Evolutionary conservation across 2,888 invertebrate species (phyloP), one percentile per base, ranked within the genome.

Genomic region (Lycaena phlaeas): DNA sequence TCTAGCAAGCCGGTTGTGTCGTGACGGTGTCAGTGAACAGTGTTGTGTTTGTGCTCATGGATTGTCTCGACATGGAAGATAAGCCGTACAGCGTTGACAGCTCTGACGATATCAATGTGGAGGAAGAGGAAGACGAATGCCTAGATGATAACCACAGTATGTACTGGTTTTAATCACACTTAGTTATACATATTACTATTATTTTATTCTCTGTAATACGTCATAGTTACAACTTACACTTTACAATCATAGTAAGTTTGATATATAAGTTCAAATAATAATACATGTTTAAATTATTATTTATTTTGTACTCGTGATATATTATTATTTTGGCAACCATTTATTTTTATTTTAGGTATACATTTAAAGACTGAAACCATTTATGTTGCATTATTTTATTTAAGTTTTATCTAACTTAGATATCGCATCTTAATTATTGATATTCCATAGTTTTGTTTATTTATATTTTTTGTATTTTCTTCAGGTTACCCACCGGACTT

Each of bases 401-500:
- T n/a, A n/a, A n/a, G n/a, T n/a, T n/a, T n/a, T n/a, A n/a, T n/a
- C n/a, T n/a, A n/a, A n/a, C n/a, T n/a, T n/a, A n/a, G n/a, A n/a
- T n/a, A n/a, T 18, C 40, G 38, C 14, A 27, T 30, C 44, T 36
- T 36, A n/a, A 30, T 29, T 36, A 15, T 37, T 10, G 10, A 4
- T 15, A 11, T n/a, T 44, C 27, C 49, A 46, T 26, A 7, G n/a
- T n/a, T n/a, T n/a, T n/a, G 2, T 17, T 22, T 25, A 11, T 25
- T 31, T 36, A 14, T 34, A 14, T 36, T 38, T 42, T 41, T 54
- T 44, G 45, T 46, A 67, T 42, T 41, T 14, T 72, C 46, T 48
- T 15, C 75, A 88, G 88, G 86, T 64, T 88, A 87, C 59, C 85
- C 85, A 27, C 85, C 87, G 51, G 88, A 87, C 57, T 87, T 87